Evolutionary conservation across 2,888 invertebrate genomes (phyloP), one percentile per base, ranked within the genome.

Genomic region (Drepana falcataria): DNA sequence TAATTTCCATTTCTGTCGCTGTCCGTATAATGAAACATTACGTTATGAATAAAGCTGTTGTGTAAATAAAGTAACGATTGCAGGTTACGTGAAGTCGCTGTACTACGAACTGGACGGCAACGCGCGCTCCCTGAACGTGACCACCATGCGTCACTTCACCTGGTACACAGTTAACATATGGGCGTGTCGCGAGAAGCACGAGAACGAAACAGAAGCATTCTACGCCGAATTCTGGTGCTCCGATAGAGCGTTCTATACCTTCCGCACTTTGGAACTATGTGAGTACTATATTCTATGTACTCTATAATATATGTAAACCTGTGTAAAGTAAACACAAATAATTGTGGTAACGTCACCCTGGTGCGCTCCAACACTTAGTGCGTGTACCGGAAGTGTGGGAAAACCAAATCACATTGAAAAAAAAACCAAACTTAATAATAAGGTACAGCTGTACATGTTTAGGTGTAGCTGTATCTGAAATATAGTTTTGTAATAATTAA

Each of bases 141-240:
- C 59, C 2, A 66, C 93, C 44, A 87, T 97, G 66, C 94, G 93
- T 5, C 97, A 97, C 86, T 97, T 94, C 81, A 94, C 96, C 0
- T 91, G 92, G 67, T 97, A 97, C 84, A 93, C 93, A 33, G 93
- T 97, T 55, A 92, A 91, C 63, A 93, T 97, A 52, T 93, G 93
- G 81, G 97, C 96, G 2, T 97, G 97, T 69, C 93, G 96, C n/a
- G 92, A 93, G 65, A 79, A 79, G 57, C 93, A 93, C 65, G 83
- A 84, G 59, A 83, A 83, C 59, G 93, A 94, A 70, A 91, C 92
- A 48, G 75, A 81, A 37, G 77, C 77, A 21, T 85, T 82, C 35
- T 87, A 85, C 55, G 77, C 78, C 35, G 58, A 66, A 49, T 65
- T 74, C 21, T 88, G 85, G 77, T 96, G 96, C 80, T 90, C 89